Base-by-base conservation (phyloP, 2,113 vertebrate genomes). In the Tor tambroides region DNA sequence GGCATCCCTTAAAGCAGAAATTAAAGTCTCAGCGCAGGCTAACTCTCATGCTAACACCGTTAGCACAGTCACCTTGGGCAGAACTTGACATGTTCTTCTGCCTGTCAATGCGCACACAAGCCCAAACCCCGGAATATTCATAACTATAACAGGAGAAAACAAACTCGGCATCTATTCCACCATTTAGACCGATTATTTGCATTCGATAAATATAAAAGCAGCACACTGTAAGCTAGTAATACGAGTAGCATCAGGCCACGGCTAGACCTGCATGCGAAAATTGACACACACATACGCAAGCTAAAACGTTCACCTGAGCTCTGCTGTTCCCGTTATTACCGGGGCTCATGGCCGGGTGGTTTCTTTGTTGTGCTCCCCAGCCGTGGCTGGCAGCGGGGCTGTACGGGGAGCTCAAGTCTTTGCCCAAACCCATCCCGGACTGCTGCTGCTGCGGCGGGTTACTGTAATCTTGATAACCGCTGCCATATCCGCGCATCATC, bases 401-500 rank as follows among this genome's bases (percentile, higher is more conserved):
- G 91, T 96, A 98, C 92, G 95, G 95, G 90, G 95, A 93, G 89
- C 96, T 94, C 93, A 95, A 90, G 91, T 97, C 97, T 93, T 97
- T 97, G 92, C 93, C 93, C 94, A 95, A 92, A 89, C 95, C 96
- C 94, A 95, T 92, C 90, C 91, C 92, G 87, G 90, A 71, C 87
- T 92, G 92, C 14, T 93, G 90, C 89, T 92, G 95, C 85, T 93
- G 93, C 61, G 92, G 83, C 54, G 95, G 93, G 91, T 92, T 94
- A 89, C 92, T 94, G 92, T 96, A 97, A 90, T 98, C 97, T 84
- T 96, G 92, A 90, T 97, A 97, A 89, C 95, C 93, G 85, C 95
- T 93, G 91, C 96, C 95, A 85, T 97, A 98, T 86, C 95, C 96
- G 84, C 97, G 91, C 95, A 98, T 97, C 97, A 97, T 96, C 78